Base-by-base conservation (phyloP, 2,113 vertebrate genomes). In the Paramisgurnus dabryanus region DNA sequence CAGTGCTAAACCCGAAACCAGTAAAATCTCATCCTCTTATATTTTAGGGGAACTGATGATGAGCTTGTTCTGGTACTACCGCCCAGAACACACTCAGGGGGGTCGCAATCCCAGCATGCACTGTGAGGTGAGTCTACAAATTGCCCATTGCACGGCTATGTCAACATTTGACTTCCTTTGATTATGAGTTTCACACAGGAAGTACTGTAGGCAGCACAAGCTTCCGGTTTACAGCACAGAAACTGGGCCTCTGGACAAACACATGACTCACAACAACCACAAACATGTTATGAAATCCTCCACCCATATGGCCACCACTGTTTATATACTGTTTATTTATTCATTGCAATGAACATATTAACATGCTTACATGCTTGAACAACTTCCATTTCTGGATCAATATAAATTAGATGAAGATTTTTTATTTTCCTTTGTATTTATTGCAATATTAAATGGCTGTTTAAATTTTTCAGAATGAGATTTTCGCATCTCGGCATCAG, bases 41-140 rank as follows among this genome's bases (percentile, higher is more conserved):
- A 53, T 58, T 79, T 67, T 89, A 99, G 97, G 96, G 86, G 96
- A 99, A 90, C 91, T 99, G 93, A 99, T 98, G 96, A 98, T 99
- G 97, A 99, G 97, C 88, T 94, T 99, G 86, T 94, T 98, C 90
- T 99, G 97, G 97, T 99, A 98, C 91, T 99, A 99, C 92, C 93
- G 97, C 86, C 97, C 97, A 58, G 97, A 99, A 91, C 97, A 99
- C 95, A 96, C 97, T 85, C 97, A 99, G 91, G 97, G 95, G 78
- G 96, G 97, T 78, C 94, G 93, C 83, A 97, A 93, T 87, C 95
- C 95, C 89, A 95, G 93, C 84, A 89, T 96, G 89, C 96, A 98
- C 86, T 95, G 92, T 91, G 92, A 98, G 95, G 97, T 99, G 89
- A 94, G 93, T 73, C 39, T 50, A 53, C 17, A 64, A 80, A 60